Conservation (phyloP, 2,888 invertebrate species). For the Phortica magna region DNA sequence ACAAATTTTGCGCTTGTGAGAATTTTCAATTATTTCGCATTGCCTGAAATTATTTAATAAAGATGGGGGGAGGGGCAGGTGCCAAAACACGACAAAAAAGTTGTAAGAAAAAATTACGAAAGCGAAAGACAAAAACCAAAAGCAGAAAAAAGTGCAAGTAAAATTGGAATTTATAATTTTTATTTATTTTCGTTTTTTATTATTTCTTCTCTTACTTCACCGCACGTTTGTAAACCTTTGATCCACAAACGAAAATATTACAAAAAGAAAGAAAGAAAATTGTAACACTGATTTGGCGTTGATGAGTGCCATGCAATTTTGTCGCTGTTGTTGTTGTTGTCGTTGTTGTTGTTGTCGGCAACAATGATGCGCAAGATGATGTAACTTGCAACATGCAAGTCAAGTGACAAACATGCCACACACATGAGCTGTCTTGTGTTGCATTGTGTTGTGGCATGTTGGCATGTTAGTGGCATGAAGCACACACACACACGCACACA, state of each 20-base stretch:
- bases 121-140: conserved; percentile 30
- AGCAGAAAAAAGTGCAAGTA: conserved; percentile 60
- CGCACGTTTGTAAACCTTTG: conserved; percentile 59
- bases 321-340: conserved; percentile 40
- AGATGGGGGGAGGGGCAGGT: conserved; percentile 8
- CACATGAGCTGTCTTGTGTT: neutral
- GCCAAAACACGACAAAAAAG: too few species aligned
- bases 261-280: conserved; percentile 36
- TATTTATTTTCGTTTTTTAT: conserved; percentile 49
- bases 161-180: conserved; percentile 70
- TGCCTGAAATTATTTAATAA: neutral
- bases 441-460: conserved; percentile 50
- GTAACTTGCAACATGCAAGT: conserved; percentile 70
- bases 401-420: conserved; percentile 68
- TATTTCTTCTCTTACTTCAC: conserved; percentile 7
- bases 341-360: conserved; percentile 36
- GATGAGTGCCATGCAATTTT: neutral
- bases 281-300: conserved; percentile 35
- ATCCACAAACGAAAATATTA: conserved; percentile 55
- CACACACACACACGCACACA: neutral
- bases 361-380: conserved; percentile 53
- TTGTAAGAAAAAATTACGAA: conserved; percentile 13
- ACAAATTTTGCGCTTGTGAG: conserved; percentile 51
- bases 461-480: conserved; percentile 33
- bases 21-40: conserved; percentile 61